Percentiles rank a stretch among this genome's conserved stretches.
Evolutionary conservation across 2,888 invertebrate species (phyloP).

Genomic region (Dryococelus australis): DNA sequence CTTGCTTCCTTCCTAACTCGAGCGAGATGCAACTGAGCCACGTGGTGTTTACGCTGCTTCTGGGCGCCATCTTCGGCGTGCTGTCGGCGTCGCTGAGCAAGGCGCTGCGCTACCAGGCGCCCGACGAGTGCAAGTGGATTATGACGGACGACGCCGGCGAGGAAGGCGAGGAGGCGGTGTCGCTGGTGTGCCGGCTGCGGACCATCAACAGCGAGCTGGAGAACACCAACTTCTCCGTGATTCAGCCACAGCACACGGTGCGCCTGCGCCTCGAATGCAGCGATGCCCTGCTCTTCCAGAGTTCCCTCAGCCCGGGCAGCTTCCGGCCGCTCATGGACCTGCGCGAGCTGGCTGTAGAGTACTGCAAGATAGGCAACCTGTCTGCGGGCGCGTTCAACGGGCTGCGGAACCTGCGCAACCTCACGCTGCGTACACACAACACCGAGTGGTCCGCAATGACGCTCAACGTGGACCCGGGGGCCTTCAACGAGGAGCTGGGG

Average conservation of each 20-base stretch:
- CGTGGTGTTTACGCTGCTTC: slow-evolving; percentile 66
- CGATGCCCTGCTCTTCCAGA: slow-evolving; percentile 81
- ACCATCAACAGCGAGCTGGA: slow-evolving; percentile 84
- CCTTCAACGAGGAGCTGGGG: slow-evolving; percentile 76
- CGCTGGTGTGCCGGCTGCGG: slow-evolving; percentile 73
- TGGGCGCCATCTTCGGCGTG: slow-evolving; percentile 68
- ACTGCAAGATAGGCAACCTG: slow-evolving; percentile 82
- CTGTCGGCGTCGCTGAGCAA: slow-evolving; percentile 68
- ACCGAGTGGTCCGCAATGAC: slow-evolving; percentile 85
- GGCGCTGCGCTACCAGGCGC: slow-evolving; percentile 75
- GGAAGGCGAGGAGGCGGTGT: slow-evolving; percentile 36
- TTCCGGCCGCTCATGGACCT: slow-evolving; percentile 78
- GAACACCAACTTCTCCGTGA: slow-evolving; percentile 83
- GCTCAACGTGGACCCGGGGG: slow-evolving; percentile 75
- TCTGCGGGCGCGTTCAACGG: slow-evolving; percentile 85
- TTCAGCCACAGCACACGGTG: slow-evolving; percentile 82
- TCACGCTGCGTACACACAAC: slow-evolving; percentile 84
- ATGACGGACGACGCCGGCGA: slow-evolving; percentile 64
- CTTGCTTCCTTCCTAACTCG: neutral
- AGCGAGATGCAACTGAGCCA: slow-evolving; percentile 56
- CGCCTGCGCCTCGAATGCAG: slow-evolving; percentile 79
- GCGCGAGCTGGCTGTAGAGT: slow-evolving; percentile 79
- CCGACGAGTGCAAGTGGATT: slow-evolving; percentile 83
- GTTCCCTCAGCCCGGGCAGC: slow-evolving; percentile 78
- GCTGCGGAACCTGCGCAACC: slow-evolving; percentile 76